Base-by-base conservation (phyloP, 2,797 vertebrate genomes). In the Hoplostethus atlanticus region DNA sequence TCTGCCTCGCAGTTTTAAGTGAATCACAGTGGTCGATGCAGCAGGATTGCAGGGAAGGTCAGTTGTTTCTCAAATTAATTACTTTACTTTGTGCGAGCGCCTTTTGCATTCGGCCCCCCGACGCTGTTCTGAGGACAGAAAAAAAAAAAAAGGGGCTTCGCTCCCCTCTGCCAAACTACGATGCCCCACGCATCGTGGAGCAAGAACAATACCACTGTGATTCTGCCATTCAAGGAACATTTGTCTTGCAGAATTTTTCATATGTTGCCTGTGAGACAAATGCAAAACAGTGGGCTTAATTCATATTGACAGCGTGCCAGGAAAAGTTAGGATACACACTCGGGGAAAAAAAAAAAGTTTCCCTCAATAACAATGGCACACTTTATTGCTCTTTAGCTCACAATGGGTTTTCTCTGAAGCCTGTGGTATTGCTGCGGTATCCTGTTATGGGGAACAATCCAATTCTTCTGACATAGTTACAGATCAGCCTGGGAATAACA, bases 371-470 rank as follows among this genome's bases (percentile, higher is more conserved):
- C 93, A 93, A 94, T 92, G 86, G 90, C 87, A 90, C 86, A 89
- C 76, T 92, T 92, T 92, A 92, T 91, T 87, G 84, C 90, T 87
- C 76, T 84, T 88, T 84, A 87, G 88, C 80, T 85, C 91, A 88
- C 88, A 90, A 88, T 90, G 87, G 77, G 83, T 60, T 91, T 86
- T 92, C 65, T 80, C 83, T 90, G 82, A 79, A 84, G 84, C 77
- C 79, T 90, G 89, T 86, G 87, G 87, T 90, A 83, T 81, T 84
- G 78, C 91, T 92, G 88, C 91, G 85, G 92, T 90, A 93, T 94
- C 92, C 92, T 92, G 92, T 94, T 93, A 91, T 92, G 91, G 88
- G 77, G 84, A 91, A 91, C 89, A 91, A 91, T 90, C 86, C 86
- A 88, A 92, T 90, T 88, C 84, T 86, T 91, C 87, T 90, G 81